These are phyloP conservation scores for Mizuhopecten yessoensis DNA, from an alignment of 1,140 invertebrate genomes.

Conservation along the genomic window DNA sequence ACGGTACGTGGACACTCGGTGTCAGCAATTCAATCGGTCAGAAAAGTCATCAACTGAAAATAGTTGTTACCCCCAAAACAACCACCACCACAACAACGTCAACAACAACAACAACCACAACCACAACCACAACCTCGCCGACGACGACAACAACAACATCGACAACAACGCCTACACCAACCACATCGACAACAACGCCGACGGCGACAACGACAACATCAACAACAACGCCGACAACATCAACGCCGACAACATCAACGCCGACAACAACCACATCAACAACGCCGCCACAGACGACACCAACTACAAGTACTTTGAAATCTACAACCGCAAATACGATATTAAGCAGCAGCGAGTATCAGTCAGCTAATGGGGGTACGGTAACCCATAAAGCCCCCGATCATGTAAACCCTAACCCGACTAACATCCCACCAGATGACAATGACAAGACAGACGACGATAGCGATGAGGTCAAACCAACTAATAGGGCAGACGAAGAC, in stretches of 20 bases:
- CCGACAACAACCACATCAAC: not conserved
- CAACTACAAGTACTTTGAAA: not conserved
- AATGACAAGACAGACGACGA: not conserved
- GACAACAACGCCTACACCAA: not conserved
- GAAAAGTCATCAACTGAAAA: conserved; percentile 3
- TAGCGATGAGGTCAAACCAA: not conserved
- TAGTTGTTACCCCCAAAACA: conserved; percentile 34
- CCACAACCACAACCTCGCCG: not conserved
- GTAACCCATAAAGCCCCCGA: not conserved
- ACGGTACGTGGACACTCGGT: not conserved
- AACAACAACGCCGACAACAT: too few relatives aligned
- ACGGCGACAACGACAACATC: not conserved
- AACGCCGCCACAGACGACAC: conserved; percentile 8
- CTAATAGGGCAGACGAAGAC: not conserved
- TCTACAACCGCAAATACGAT: not conserved
- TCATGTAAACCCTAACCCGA: not conserved
- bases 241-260: not conserved
- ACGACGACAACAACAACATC: not conserved
- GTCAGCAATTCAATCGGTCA: not conserved
- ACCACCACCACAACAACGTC: not conserved
- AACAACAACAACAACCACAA: conserved; percentile 44
- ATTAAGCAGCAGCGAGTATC: not conserved
- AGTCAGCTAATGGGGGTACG: not conserved
- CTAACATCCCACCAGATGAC: not conserved
- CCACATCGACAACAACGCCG: not conserved